A percentile compares a stretch with the other conserved stretches of the same genome.
These are phyloP conservation scores for Python bivittatus DNA, from an alignment of 2,113 vertebrate genomes.

Conservation along the genomic window DNA sequence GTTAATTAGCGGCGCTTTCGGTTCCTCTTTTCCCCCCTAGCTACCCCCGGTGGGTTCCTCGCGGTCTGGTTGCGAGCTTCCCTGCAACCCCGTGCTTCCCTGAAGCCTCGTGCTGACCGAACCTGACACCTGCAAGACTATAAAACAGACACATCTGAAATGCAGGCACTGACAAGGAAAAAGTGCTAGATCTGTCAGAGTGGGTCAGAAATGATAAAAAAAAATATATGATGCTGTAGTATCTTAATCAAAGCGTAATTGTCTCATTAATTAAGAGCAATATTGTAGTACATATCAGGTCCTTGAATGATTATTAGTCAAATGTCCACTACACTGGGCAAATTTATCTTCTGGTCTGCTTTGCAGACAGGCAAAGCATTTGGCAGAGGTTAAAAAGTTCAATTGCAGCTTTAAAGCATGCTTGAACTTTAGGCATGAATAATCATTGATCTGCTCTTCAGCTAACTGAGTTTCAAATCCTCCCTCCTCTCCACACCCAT, in stretches of 20 bases:
- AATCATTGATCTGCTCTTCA: not conserved
- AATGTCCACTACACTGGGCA: constrained; percentile 25
- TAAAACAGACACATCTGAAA: not conserved
- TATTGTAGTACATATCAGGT: constrained; percentile 57
- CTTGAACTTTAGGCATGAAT: constrained; percentile 48
- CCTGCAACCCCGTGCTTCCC: too few relatives aligned
- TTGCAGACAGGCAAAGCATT: constrained; percentile 54
- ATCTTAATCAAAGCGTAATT: constrained; percentile 68
- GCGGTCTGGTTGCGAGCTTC: too few relatives aligned
- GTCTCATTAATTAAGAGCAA: constrained; percentile 71
- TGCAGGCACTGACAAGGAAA: constrained; percentile 26
- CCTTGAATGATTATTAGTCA: constrained; percentile 60
- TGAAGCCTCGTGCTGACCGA: too few relatives aligned
- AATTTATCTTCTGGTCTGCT: constrained; percentile 59
- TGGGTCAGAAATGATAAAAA: constrained; percentile 48
- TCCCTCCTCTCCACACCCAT: not conserved
- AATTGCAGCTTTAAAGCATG: constrained; percentile 51
- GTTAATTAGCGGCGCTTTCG: too few relatives aligned
- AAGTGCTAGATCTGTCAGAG: constrained; percentile 26
- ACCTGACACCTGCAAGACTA: not conserved
- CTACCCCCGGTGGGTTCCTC: too few relatives aligned
- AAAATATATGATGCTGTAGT: constrained; percentile 54
- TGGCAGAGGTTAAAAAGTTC: constrained; percentile 59
- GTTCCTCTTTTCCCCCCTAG: too few relatives aligned
- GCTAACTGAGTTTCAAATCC: not conserved